Conservation (phyloP, 2,797 vertebrate species). For the Sciaenops ocellatus region DNA sequence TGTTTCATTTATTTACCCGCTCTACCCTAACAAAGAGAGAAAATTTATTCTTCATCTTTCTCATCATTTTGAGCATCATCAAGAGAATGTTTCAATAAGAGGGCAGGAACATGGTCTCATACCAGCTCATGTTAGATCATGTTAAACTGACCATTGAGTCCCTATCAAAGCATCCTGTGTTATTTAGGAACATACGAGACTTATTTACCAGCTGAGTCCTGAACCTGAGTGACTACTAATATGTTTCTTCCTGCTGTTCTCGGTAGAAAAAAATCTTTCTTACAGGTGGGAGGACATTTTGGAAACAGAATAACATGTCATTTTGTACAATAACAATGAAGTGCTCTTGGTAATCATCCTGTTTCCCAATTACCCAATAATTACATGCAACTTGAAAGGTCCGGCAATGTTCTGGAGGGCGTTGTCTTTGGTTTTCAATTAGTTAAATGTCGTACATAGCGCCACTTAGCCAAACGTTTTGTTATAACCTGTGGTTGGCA, state of each 20-base stretch:
- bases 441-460: not conserved
- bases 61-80: constrained; percentile 3
- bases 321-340: not conserved
- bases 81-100: constrained; percentile 4
- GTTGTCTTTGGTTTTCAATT: not conserved
- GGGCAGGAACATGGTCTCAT: not conserved
- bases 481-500: not conserved
- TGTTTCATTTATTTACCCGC: not conserved
- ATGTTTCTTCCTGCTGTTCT: not conserved
- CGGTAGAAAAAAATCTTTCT: constrained; percentile 3
- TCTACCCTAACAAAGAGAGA: not conserved
- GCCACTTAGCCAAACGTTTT: not conserved
- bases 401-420: not conserved
- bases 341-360: not conserved
- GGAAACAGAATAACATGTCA: not conserved
- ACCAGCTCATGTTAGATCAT: not conserved
- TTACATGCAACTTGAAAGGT: not conserved
- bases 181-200: not conserved
- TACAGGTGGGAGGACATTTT: not conserved
- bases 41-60: not conserved
- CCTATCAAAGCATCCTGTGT: constrained; percentile 13
- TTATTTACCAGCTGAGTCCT: constrained; percentile 7
- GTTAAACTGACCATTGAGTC: constrained; percentile 11
- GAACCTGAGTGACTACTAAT: not conserved
- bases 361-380: not conserved